Evolutionary conservation across 2,888 invertebrate species (phyloP).

Genomic region (Lithophane leautieri): DNA sequence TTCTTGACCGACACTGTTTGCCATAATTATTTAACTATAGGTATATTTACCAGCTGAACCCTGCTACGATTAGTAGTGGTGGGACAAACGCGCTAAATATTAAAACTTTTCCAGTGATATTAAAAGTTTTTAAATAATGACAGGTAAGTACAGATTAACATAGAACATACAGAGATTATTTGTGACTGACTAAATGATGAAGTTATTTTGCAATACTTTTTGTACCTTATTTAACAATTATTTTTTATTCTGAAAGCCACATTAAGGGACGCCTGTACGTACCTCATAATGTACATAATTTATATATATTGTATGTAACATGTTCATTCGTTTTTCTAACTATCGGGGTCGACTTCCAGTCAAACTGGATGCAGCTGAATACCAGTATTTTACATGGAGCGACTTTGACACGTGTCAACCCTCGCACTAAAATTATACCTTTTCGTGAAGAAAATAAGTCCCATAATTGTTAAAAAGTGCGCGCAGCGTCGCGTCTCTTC

Average conservation of each 20-base stretch:
- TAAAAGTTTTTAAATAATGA: background rate
- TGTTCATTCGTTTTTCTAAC: background rate
- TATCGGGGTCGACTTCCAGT: background rate
- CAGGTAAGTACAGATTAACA: background rate
- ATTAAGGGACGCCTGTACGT: background rate
- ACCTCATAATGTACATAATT: background rate
- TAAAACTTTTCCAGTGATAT: background rate
- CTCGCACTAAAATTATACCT: no score
- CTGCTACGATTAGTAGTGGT: background rate
- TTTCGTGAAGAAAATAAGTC: no score
- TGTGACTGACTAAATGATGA: no score
- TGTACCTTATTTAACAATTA: background rate
- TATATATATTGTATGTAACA: no score
- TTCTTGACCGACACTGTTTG: background rate
- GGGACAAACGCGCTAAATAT: no score
- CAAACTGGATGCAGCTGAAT: background rate
- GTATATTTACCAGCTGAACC: background rate
- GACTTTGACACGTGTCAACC: no score
- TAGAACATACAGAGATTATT: background rate
- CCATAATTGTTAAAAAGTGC: no score
- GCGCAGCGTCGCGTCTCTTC: no score
- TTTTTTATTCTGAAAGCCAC: slow-evolving; percentile 11
- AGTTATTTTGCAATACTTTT: no score
- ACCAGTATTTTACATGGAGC: background rate
- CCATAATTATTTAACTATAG: background rate